phyloP scores from a whole-genome alignment of 2,113 vertebrate genomes.

The Zeus faber region DNA sequence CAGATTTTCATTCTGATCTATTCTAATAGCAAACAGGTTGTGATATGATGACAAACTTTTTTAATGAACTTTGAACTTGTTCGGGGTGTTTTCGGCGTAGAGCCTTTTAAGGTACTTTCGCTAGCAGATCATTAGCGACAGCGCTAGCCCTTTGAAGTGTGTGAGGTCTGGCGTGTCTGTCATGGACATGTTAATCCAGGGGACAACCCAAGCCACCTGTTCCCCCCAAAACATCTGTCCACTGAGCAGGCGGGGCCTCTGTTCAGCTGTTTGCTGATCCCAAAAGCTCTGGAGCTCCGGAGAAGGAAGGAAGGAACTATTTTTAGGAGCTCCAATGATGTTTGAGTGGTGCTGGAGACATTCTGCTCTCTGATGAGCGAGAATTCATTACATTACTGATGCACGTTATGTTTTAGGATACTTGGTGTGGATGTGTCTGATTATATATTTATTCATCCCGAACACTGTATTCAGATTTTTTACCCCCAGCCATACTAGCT shows the following conservation, averaged over 20 bases:
- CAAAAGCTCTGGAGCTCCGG: constrained; percentile 54
- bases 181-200: constrained; percentile 73
- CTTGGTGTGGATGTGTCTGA: too few species aligned
- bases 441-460: too few species aligned
- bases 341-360: constrained; percentile 33
- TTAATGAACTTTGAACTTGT: too few species aligned
- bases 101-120: constrained; percentile 50
- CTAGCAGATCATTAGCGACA: constrained; percentile 74
- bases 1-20: too few species aligned
- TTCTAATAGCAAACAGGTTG: too few species aligned
- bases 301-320: constrained; percentile 56
- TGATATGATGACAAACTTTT: too few species aligned
- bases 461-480: too few species aligned
- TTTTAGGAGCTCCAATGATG: constrained; percentile 52
- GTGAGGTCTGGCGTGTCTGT: constrained; percentile 69
- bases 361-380: constrained; percentile 52
- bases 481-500: too few species aligned
- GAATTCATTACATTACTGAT: too few species aligned
- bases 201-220: constrained; percentile 74
- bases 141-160: constrained; percentile 66
- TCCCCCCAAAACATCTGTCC: constrained; percentile 70
- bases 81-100: constrained; percentile 43
- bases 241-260: constrained; percentile 25
- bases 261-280: constrained; percentile 69
- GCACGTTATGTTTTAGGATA: too few species aligned